Base-by-base conservation (phyloP, 1,140 invertebrate species). In the Caenorhabditis inopinata region DNA sequence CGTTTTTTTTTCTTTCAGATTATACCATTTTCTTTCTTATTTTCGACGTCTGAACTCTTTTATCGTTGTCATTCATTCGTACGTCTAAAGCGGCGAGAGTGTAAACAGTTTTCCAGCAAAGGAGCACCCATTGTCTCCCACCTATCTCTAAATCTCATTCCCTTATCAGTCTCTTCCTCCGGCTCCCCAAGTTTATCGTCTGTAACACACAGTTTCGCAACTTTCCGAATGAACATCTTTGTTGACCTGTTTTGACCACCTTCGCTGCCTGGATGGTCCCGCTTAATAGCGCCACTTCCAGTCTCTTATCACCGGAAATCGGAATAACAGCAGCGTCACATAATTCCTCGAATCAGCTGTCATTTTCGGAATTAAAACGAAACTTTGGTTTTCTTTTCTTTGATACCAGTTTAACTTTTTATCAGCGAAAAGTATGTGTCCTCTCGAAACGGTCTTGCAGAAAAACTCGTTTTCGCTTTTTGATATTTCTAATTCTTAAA, bases 71-170 rank as follows among this genome's bases (percentile, higher is more conserved):
- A 62, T 35, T 62, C 14, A 42, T 42, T 42, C 38, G 38, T 5
- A 21, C 49, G 27, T 16, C n/a, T 25, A 51, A 62, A 32, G 27
- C 5, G 14, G 38, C 38, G 38, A 14, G 29, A 32, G 29, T 25
- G 53, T 62, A 62, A 62, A 62, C 53, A 62, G 7, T 32, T 62
- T 62, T 35, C 53, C 29, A 9, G 18, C 29, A 62, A 62, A 62
- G 27, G 49, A 53, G 27, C 27, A 32, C 27, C 53, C 18, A 32
- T 62, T 32, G 49, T 53, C 49, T 27, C 21, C 11, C 18, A 25
- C n/a, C 23, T 32, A 62, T 62, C 53, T 62, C 53, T 62, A 16
- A 42, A 62, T 62, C 53, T 32, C 53, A 16, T 32, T 7, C 11
- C 14, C 9, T 62, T 35, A 62, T 32, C 29, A 32, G n/a, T n/a